Evolutionary conservation across 1,140 invertebrate species (phyloP).

Genomic region (Heliconius congener): DNA sequence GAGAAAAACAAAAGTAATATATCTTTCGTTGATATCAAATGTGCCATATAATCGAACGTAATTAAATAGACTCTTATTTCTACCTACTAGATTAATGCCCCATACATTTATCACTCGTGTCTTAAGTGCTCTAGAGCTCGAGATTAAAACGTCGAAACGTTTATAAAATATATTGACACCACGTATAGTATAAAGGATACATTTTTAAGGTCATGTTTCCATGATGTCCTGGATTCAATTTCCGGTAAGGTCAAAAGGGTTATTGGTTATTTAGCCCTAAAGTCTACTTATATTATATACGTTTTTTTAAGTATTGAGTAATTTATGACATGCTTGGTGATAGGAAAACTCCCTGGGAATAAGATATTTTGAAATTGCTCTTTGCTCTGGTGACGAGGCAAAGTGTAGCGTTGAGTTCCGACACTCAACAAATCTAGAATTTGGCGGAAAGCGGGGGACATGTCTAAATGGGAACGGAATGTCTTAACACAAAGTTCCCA

Average conservation of each 20-base stretch:
- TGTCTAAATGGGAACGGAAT: too few species aligned
- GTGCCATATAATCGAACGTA: not conserved
- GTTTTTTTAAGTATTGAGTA: too few species aligned
- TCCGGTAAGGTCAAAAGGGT: not conserved
- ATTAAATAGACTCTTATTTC: conserved; percentile 2
- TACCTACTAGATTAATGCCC: not conserved
- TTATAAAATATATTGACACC: not conserved
- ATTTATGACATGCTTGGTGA: too few species aligned
- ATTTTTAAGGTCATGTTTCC: not conserved
- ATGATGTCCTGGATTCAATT: not conserved
- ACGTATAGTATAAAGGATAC: not conserved
- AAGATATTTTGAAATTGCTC: too few species aligned
- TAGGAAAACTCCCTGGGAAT: too few species aligned
- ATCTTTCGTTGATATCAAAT: conserved; percentile 3
- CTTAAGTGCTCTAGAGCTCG: not conserved
- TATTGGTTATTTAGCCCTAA: not conserved
- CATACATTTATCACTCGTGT: conserved; percentile 10
- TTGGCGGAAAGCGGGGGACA: too few species aligned
- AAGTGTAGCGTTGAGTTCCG: too few species aligned
- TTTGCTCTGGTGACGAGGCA: too few species aligned
- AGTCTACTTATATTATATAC: too few species aligned
- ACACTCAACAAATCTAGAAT: too few species aligned
- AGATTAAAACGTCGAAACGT: conserved; percentile 9
- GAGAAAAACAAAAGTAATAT: not conserved
- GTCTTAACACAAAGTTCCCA: too few species aligned